phyloP scores from a whole-genome alignment of 2,888 invertebrate species.

The Drosophila fulvimacula region DNA sequence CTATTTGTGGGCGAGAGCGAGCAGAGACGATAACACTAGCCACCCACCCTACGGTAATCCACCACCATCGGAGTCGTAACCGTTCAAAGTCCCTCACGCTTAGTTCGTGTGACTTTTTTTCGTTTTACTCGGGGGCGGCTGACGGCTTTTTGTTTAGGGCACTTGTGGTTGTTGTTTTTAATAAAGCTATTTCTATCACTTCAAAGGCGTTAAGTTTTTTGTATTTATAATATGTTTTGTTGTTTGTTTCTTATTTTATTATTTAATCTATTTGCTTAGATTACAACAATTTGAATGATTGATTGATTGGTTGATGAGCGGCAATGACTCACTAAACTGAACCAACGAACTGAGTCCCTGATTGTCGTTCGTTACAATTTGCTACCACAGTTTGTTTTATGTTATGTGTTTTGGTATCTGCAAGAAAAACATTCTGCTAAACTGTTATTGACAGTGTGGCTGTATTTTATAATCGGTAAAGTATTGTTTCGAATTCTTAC shows the following conservation, averaged over 20 bases:
- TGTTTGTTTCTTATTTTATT: neutral
- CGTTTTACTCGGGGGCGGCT: constrained; percentile 30
- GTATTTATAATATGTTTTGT: neutral
- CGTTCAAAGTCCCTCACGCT: constrained; percentile 56
- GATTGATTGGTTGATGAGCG: constrained; percentile 38
- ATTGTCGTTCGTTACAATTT: constrained; percentile 30
- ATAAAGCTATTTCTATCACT: constrained; percentile 28
- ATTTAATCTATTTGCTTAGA: constrained; percentile 16
- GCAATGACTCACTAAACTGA: constrained; percentile 37
- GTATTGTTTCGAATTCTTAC: neutral
- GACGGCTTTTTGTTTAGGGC: constrained; percentile 42
- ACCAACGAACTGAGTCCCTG: constrained; percentile 29
- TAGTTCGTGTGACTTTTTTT: constrained; percentile 33
- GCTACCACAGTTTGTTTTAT: constrained; percentile 39
- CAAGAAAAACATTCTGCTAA: constrained; percentile 9
- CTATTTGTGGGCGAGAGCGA: constrained; percentile 62
- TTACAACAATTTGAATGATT: constrained; percentile 19
- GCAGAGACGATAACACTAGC: constrained; percentile 63
- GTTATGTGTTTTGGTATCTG: constrained; percentile 31
- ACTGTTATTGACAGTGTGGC: constrained; percentile 27
- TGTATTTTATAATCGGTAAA: constrained; percentile 5
- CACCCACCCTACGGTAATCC: constrained; percentile 39
- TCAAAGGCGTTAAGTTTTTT: constrained; percentile 13
- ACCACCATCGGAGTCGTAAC: constrained; percentile 47
- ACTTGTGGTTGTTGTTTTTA: constrained; percentile 40